Percentiles rank a stretch among this genome's conserved stretches.
phyloP scores from a whole-genome alignment of 2,888 invertebrate genomes.

The Chrysotoxum bicinctum region DNA sequence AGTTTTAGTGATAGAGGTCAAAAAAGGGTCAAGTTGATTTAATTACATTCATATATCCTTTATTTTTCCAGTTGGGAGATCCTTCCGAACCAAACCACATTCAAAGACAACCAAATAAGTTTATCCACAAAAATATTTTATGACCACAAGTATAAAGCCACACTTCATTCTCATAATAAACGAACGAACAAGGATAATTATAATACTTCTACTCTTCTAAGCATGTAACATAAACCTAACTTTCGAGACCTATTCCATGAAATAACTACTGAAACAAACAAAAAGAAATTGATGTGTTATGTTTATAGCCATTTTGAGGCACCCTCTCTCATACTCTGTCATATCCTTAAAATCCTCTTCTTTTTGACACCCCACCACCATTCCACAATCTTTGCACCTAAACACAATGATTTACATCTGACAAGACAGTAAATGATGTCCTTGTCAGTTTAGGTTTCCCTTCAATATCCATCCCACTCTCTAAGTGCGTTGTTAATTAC shows the following conservation, averaged over 20 bases:
- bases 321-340: not conserved
- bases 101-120: slow-evolving; percentile 7
- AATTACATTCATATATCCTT: not conserved
- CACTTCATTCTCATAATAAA: not conserved
- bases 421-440: slow-evolving; percentile 57
- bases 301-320: slow-evolving; percentile 8
- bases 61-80: not conserved
- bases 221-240: slow-evolving; percentile 5
- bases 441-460: slow-evolving; percentile 31
- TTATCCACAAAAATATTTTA: not conserved
- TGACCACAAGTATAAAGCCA: slow-evolving; percentile 7
- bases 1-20: not conserved
- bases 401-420: slow-evolving; percentile 51
- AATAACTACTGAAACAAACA: slow-evolving; percentile 14
- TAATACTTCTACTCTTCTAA: not conserved
- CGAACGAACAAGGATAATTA: slow-evolving; percentile 21
- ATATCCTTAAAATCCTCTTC: slow-evolving; percentile 13
- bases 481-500: slow-evolving; percentile 45
- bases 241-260: slow-evolving; percentile 10
- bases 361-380: not conserved
- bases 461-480: not conserved
- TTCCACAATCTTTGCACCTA: not conserved
- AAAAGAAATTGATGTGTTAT: slow-evolving; percentile 35
- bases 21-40: slow-evolving; percentile 8
- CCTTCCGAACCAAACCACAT: not conserved